phyloP scores from a whole-genome alignment of 2,113 vertebrate genomes.

The Podarcis cretensis region DNA sequence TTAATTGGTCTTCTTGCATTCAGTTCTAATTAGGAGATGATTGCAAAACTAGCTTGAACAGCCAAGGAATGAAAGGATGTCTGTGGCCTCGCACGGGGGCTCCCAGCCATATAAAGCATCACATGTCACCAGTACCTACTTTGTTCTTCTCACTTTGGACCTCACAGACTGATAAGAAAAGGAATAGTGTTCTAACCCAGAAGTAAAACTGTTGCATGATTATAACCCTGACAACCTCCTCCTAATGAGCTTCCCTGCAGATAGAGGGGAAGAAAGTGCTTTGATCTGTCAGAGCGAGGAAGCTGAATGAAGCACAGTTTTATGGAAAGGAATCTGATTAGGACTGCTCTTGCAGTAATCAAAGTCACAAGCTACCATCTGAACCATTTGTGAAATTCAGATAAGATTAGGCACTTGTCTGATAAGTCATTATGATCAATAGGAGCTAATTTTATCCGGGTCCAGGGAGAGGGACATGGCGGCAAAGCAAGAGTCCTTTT shows the following conservation, averaged over 20 bases:
- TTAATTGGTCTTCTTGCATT: background rate
- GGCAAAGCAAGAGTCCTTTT: slow-evolving; percentile 22
- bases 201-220: slow-evolving; percentile 79
- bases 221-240: slow-evolving; percentile 79
- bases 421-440: slow-evolving; percentile 68
- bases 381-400: slow-evolving; percentile 78
- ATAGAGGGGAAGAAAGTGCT: slow-evolving; percentile 75
- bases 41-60: slow-evolving; percentile 28
- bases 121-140: slow-evolving; percentile 76
- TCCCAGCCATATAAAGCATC: slow-evolving; percentile 61
- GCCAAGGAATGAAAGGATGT: slow-evolving; percentile 12
- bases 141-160: slow-evolving; percentile 80
- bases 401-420: slow-evolving; percentile 75
- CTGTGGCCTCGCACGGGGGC: background rate
- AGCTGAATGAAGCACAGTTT: slow-evolving; percentile 78
- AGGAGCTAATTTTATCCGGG: slow-evolving; percentile 72
- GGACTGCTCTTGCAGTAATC: slow-evolving; percentile 71
- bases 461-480: slow-evolving; percentile 47
- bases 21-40: background rate
- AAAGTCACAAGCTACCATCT: slow-evolving; percentile 81
- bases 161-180: slow-evolving; percentile 79
- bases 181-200: slow-evolving; percentile 74
- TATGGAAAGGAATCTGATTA: slow-evolving; percentile 76
- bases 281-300: slow-evolving; percentile 77
- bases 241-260: slow-evolving; percentile 80